A percentile compares a stretch with the other conserved stretches of the same genome.
Evolutionary conservation across 2,113 vertebrate species (phyloP).

Genomic region (Chloebia gouldiae): DNA sequence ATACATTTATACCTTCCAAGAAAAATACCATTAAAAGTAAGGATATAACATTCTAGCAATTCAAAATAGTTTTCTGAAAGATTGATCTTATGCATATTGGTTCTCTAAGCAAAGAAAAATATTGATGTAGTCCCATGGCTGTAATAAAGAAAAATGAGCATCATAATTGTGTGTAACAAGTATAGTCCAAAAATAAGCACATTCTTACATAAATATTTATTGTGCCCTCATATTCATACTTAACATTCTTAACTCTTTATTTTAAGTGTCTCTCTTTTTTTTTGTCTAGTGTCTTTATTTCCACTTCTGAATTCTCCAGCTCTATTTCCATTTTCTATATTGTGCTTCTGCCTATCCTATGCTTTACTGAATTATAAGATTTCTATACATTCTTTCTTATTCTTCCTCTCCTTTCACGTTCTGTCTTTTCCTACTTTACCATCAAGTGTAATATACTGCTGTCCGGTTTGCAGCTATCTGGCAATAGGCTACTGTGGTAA

Average conservation of each 20-base stretch:
- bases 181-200: neutral
- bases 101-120: conserved; percentile 11
- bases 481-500: neutral
- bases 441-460: neutral
- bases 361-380: fast-evolving
- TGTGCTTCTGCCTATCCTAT: neutral
- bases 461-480: neutral
- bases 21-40: neutral
- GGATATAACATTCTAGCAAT: neutral
- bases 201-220: neutral
- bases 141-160: neutral
- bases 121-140: neutral
- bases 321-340: neutral
- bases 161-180: neutral
- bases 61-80: neutral
- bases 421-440: neutral
- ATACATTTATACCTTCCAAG: neutral
- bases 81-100: neutral
- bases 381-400: neutral
- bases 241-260: neutral
- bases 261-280: neutral
- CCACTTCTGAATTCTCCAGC: neutral
- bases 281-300: neutral
- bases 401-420: neutral
- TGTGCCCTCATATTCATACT: neutral